Base-by-base conservation (phyloP, 2,797 vertebrate species). In the Chloroceryle amazona region DNA sequence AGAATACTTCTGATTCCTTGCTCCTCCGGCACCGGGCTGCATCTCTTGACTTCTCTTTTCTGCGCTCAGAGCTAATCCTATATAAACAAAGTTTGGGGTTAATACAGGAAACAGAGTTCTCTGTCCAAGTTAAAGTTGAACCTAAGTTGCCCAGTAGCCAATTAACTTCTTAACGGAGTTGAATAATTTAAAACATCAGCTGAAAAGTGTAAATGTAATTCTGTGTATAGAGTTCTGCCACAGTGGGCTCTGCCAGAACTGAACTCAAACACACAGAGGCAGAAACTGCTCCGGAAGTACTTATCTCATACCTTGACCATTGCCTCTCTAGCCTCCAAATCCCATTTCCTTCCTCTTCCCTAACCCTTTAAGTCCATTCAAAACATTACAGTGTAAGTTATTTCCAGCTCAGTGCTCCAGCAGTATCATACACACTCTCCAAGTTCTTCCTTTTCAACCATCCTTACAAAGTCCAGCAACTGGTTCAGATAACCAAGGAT, bases 1-100 rank as follows among this genome's bases (percentile, higher is more conserved):
- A 99, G 97, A 99, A 99, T 55, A 99, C 99, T 89, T 99, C 99
- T 0, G 99, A 99, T 95, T 99, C 99, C 97, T 99, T 99, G 97
- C 99, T 99, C 78, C 99, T 97, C 11, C 99, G 98, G 89, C 98
- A 99, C 90, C 99, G 98, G 3, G 99, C 99, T 5, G 99, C 99
- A 96, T 99, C 99, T 97, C 99, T 98, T 0, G 99, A 99, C 95
- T 99, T 99, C 97, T 99, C 99, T 98, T 99, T 99, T 90, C 99
- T 98, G 61, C 99, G 98, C 78, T 99, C 99, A 0, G 99, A 99
- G 96, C 99, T 99, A 97, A 99, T 99, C 97, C 99, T 99, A 93
- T 2, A 81, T 86, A 94, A 98, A 96, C 58, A 68, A 92, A 65
- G 67, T 15, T 31, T 18, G 1, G 2, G 46, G 22, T 94, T 76